These are phyloP conservation scores for Ahaetulla prasina DNA, from an alignment of 2,113 vertebrate genomes.

Conservation along the genomic window DNA sequence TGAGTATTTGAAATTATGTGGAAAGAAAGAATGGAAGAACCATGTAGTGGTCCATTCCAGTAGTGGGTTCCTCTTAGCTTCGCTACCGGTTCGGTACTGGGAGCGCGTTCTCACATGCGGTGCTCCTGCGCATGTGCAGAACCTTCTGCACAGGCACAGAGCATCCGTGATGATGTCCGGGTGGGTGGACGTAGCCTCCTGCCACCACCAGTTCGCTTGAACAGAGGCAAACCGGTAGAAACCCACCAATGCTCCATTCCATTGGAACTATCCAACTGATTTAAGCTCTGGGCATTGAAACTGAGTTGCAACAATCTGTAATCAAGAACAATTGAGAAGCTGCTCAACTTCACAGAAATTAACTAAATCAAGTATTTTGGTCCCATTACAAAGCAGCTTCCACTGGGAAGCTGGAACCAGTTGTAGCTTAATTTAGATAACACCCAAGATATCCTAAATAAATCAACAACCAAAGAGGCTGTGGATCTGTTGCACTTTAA, in stretches of 20 bases:
- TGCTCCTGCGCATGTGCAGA: no score
- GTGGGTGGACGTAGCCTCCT: no score
- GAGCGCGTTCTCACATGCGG: no score
- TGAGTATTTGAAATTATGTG: neutral
- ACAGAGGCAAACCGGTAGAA: no score
- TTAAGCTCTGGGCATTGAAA: neutral
- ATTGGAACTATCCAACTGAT: neutral
- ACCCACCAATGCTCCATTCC: neutral
- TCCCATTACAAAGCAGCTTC: neutral
- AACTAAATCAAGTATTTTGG: neutral
- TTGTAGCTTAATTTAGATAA: neutral
- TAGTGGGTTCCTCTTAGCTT: no score
- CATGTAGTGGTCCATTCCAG: neutral
- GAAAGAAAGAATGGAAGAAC: neutral
- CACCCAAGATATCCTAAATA: neutral
- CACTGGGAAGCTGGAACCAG: neutral
- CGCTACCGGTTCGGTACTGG: no score
- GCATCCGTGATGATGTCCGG: no score
- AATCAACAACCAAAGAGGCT: neutral
- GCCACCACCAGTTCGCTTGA: no score
- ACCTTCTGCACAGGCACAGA: no score
- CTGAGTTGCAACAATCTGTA: neutral
- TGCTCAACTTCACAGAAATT: neutral
- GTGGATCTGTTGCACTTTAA: neutral
- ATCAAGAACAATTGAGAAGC: neutral